Conservation (phyloP, 2,797 vertebrate genomes). For the Pantherophis alleghaniensis region DNA sequence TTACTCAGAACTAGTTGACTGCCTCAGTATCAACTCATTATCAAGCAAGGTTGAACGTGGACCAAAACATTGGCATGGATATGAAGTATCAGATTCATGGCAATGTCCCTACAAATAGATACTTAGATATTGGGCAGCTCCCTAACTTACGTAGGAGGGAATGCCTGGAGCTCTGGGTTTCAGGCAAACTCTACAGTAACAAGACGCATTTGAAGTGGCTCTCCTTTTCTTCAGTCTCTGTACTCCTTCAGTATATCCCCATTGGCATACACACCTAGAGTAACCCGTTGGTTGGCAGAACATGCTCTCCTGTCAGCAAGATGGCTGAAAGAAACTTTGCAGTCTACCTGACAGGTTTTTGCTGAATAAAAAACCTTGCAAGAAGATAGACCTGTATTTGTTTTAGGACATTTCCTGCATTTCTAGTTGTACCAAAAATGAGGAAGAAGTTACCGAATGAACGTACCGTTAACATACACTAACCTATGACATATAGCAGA, state of each 20-base stretch:
- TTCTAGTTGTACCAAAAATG: background rate
- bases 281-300: background rate
- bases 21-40: background rate
- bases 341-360: background rate
- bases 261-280: background rate
- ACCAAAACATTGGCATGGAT: background rate
- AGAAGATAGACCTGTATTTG: background rate
- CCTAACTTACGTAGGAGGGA: background rate
- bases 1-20: background rate
- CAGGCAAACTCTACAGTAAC: background rate
- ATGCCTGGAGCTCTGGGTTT: background rate
- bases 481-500: background rate
- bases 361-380: background rate
- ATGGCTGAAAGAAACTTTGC: background rate
- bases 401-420: background rate
- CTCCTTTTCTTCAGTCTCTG: background rate
- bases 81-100: background rate
- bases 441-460: background rate
- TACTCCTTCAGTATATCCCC: background rate
- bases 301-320: background rate
- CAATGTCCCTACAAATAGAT: background rate
- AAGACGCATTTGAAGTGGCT: background rate
- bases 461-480: background rate
- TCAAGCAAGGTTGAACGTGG: background rate
- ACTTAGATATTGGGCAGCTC: conserved; percentile 2